Evolutionary conservation across 2,113 vertebrate genomes (phyloP), one percentile per base, ranked within the genome.

Genomic region (Chaetura pelagica): DNA sequence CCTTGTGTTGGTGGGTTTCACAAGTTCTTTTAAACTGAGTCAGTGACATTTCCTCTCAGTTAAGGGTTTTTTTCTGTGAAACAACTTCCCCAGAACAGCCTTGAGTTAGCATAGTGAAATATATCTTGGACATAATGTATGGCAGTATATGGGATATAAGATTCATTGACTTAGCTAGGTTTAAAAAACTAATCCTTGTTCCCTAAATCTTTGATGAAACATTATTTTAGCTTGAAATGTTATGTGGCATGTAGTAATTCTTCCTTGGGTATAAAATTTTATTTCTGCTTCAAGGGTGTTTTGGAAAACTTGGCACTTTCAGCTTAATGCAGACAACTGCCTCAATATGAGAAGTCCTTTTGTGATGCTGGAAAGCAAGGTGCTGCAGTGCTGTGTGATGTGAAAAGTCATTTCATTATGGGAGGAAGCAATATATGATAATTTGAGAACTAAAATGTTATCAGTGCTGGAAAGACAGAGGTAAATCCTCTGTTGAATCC

Each of bases 141-240:
- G 62, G 87, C 69, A 81, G 71, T 71, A n/a, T 52, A 84, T 40
- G 82, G 57, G 79, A 63, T 86, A 49, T 67, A 89, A 95, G 96
- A 95, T 90, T 96, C 82, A 96, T 81, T 92, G 96, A 93, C 76
- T 67, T 61, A 68, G 68, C 79, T 55, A 61, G 63, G 85, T 86
- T 95, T 92, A 92, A 96, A 97, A 97, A 96, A 93, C 85, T 90
- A 91, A 92, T 97, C 90, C 90, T 86, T 67, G 42, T 85, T 93
- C 88, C 85, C 90, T 96, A 96, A 96, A 96, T 96, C 94, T 96
- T 90, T 90, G 92, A 94, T 77, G 94, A 96, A 95, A 95, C 79
- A 84, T 95, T 92, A 93, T 97, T 96, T 93, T 95, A 93, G 72
- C 76, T 86, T 55, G 82, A 94, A 96, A 91, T 90, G 92, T 93